phyloP scores from a whole-genome alignment of 1,140 invertebrate species.

The Sinella curviseta region DNA sequence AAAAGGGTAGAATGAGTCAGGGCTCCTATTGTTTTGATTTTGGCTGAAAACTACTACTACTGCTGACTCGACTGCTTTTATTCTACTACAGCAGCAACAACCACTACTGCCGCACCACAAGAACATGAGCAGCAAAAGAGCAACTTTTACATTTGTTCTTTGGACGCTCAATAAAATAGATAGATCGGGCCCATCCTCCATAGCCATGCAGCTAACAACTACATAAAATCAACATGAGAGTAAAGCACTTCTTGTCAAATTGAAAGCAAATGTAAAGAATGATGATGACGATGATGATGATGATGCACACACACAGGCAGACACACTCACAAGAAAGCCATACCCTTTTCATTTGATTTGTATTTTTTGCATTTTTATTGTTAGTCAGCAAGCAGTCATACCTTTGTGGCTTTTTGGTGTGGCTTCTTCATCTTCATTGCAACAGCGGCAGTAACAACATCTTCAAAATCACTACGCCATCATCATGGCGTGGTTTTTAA shows the following conservation, averaged over 20 bases:
- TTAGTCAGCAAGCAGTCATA: conserved; percentile 1
- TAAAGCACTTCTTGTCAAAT: conserved; percentile 21
- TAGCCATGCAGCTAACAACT: background rate
- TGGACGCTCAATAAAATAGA: conserved; percentile 5
- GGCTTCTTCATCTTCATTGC: conserved; percentile 7
- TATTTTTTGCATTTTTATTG: conserved; percentile 15
- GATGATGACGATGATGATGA: background rate
- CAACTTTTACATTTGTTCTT: background rate
- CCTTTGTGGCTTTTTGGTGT: conserved; percentile 9
- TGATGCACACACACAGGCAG: background rate
- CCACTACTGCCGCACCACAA: too few species aligned
- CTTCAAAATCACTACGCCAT: background rate
- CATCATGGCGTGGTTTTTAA: conserved; percentile 14
- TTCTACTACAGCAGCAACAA: too few species aligned
- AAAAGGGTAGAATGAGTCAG: background rate
- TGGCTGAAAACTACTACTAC: background rate
- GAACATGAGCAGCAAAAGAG: background rate
- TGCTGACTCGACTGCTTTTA: background rate
- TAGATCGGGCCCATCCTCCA: conserved; percentile 17
- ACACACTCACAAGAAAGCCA: background rate
- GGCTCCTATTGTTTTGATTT: background rate
- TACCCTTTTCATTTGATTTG: conserved; percentile 10
- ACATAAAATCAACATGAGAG: background rate
- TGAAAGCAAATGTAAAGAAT: background rate
- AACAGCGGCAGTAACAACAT: too few species aligned